A percentile compares a stretch with the other conserved stretches of the same genome.
These are phyloP conservation scores for Thamnaconus septentrionalis DNA, from an alignment of 2,113 vertebrate species.

Conservation along the genomic window DNA sequence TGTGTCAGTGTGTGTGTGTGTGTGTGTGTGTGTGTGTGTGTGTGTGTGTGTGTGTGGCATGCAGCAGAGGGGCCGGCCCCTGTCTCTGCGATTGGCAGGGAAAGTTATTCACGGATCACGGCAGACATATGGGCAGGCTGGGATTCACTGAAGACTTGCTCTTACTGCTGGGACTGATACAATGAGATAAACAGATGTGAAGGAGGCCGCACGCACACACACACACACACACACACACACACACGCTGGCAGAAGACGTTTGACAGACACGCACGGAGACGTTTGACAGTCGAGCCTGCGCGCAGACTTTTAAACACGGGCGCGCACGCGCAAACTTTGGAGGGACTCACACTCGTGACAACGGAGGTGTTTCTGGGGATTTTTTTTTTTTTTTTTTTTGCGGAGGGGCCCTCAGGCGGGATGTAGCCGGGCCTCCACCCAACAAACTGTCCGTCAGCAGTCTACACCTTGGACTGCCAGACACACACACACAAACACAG, in stretches of 20 bases:
- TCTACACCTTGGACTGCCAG: background rate
- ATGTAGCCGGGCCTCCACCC: background rate
- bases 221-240: background rate
- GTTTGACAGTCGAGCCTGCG: background rate
- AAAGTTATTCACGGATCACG: slow-evolving; percentile 74
- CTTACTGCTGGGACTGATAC: slow-evolving; percentile 66
- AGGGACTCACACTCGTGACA: background rate
- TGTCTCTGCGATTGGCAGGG: slow-evolving; percentile 63
- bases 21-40: slow-evolving; percentile 11
- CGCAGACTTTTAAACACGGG: slow-evolving; percentile 2
- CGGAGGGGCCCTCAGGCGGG: too few species aligned
- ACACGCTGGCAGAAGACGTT: background rate
- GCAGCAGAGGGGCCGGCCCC: slow-evolving; percentile 45
- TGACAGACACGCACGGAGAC: slow-evolving; percentile 10
- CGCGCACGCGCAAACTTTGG: slow-evolving; percentile 1
- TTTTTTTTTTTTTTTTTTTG: too few species aligned
- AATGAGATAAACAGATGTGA: slow-evolving; percentile 65
- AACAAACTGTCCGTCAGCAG: background rate
- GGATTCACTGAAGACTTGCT: slow-evolving; percentile 61
- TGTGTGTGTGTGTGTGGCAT: slow-evolving; percentile 3
- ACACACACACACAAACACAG: background rate
- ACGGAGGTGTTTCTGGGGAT: too few species aligned
- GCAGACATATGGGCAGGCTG: slow-evolving; percentile 72
- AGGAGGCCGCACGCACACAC: slow-evolving; percentile 37
- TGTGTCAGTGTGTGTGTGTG: slow-evolving; percentile 10